Base-by-base conservation (phyloP, 2,797 vertebrate genomes). In the Staurois parvus region DNA sequence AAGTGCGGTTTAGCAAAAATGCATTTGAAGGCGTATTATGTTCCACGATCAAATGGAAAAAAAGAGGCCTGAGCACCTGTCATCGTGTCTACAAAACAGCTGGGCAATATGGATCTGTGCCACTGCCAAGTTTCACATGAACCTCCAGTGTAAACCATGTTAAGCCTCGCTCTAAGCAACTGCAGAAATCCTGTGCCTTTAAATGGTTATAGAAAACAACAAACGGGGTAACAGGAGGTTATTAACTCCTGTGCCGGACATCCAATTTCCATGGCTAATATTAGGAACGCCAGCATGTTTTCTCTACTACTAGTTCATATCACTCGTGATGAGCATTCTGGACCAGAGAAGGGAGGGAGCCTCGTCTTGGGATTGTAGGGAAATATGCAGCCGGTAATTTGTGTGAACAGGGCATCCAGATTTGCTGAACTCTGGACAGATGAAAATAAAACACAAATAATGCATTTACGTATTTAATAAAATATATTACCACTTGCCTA, bases 1-100 rank as follows among this genome's bases (percentile, higher is more conserved):
- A 87, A 88, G 88, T 72, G 81, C 88, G 87, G 89, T 92, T 92
- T 91, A 88, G 90, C 90, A 88, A 88, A n/a, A 91, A 94, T 88
- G 89, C 93, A 92, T 94, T 95, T 94, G 94, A 95, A 95, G 94
- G 92, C 89, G 87, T 94, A 95, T 95, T 94, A 91, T 90, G 88
- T 95, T 95, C 91, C 94, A 91, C 88, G 90, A 93, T 93, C 94
- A 94, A 93, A 94, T 93, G 93, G 92, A 93, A 94, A 92, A 92
- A 80, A 85, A 72, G 29, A 69, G 24, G 6, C 59, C 62, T 89
- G 90, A 92, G 91, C 93, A 94, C 91, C 93, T 95, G 94, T 93
- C 93, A 85, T 90, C 81, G 90, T 94, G 92, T 91, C 94, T 92
- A 92, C 91, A 91, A 94, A 92, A 94, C 94, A 91, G 92, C 91